Conservation (phyloP, 2,888 invertebrate genomes). For the Coelogynopora nodosa region DNA sequence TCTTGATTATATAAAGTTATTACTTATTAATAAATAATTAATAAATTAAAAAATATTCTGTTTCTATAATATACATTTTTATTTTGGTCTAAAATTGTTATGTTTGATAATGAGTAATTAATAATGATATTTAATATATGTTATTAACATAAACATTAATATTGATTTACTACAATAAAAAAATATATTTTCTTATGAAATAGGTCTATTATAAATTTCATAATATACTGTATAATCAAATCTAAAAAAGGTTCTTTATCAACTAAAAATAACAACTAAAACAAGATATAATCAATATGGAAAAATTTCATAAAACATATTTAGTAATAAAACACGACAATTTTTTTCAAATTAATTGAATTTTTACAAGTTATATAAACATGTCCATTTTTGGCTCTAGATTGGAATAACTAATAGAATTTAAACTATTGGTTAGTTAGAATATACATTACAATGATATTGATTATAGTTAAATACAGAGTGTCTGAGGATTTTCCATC, state of each 20-base stretch:
- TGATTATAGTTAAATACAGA: too few relatives aligned
- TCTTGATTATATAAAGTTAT: neutral
- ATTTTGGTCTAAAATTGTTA: neutral
- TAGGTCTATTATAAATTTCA: neutral
- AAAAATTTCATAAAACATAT: neutral
- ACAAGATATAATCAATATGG: neutral
- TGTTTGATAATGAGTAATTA: neutral
- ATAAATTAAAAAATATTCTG: neutral
- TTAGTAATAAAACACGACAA: too few relatives aligned
- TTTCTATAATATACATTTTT: neutral
- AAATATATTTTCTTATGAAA: neutral
- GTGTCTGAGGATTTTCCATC: too few relatives aligned
- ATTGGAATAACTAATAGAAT: too few relatives aligned
- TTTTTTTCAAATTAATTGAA: too few relatives aligned
- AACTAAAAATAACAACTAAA: neutral
- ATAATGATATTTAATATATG: neutral
- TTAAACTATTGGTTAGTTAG: too few relatives aligned
- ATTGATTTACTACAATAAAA: neutral
- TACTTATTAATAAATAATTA: neutral
- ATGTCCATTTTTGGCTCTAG: too few relatives aligned
- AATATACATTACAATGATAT: too few relatives aligned
- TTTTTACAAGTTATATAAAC: too few relatives aligned
- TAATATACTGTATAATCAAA: too few relatives aligned
- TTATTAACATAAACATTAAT: neutral
- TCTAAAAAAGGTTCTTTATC: too few relatives aligned